Evolutionary conservation across 2,113 vertebrate genomes (phyloP), one percentile per base, ranked within the genome.

Genomic region (Clinocottus analis): DNA sequence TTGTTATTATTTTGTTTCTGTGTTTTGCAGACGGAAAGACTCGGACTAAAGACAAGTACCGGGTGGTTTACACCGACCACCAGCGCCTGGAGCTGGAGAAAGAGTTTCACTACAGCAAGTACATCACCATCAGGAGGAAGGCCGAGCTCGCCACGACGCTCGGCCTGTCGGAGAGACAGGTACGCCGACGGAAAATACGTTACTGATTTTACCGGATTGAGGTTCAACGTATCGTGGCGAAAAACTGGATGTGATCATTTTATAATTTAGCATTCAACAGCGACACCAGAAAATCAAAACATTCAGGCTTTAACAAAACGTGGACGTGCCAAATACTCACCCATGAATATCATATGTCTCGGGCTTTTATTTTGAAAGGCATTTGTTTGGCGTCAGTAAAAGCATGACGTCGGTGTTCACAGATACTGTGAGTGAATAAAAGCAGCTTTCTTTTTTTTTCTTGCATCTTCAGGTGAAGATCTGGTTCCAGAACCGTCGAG

Each of bases 401-500:
- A 25, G 53, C 53, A 2, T 3, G 17, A 11, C 1, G 21, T n/a
- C 11, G 11, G 16, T 31, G 4, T 12, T 55, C 13, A 39, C 8
- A 12, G 7, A 56, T 1, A 27, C n/a, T 27, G 39, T 8, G 60
- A 16, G 12, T 5, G 9, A 31, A 25, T 59, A 31, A 17, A 31
- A 14, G 7, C 14, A 39, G 8, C 31, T 5, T 0, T 43, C 14
- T 10, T 3, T n/a, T n/a, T 21, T 5, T 19, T n/a, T 19, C 6
- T 33, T 33, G 19, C 2, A 17, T 41, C 58, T 17, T 0, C 90
- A 99, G 98, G 98, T 99, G 85, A 99, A 99, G 93, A 99, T 99
- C 89, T 99, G 98, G 98, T 99, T 99, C 91, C 98, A 99, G 92
- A 99, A 99, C 59, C 93, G 98, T 2, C 90, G 98, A 17, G 98